Evolutionary conservation across 2,888 invertebrate genomes (phyloP).

Genomic region (Muscina levida): DNA sequence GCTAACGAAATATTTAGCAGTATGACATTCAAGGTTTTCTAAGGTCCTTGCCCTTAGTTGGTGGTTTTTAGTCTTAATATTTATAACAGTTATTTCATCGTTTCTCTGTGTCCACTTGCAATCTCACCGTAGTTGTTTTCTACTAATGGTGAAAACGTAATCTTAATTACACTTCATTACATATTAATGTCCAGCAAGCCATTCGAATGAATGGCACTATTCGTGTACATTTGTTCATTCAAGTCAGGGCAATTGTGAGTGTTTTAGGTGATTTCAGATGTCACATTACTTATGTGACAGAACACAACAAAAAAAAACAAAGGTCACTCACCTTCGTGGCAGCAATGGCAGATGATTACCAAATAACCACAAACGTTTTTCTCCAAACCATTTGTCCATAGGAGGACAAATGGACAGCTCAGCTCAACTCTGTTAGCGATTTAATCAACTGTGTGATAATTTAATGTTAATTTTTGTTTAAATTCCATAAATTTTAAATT

Average conservation of each 20-base stretch:
- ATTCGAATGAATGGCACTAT: too few species aligned
- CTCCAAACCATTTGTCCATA: constrained; percentile 97
- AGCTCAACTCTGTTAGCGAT: not conserved
- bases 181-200: constrained; percentile 46
- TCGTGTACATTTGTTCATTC: not conserved
- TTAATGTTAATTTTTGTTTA: not conserved
- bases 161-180: constrained; percentile 38
- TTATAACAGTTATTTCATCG: not conserved
- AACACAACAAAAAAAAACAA: constrained; percentile 5
- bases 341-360: constrained; percentile 92
- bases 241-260: not conserved
- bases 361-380: constrained; percentile 94
- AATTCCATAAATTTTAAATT: not conserved
- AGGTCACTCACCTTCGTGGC: constrained; percentile 86
- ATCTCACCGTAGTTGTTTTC: not conserved
- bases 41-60: too few species aligned
- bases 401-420: constrained; percentile 62
- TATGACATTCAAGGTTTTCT: too few species aligned
- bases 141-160: constrained; percentile 25
- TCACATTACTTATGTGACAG: not conserved
- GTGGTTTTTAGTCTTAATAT: constrained; percentile 13
- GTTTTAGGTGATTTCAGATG: not conserved
- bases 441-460: not conserved
- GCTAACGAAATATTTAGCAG: too few species aligned
- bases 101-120: too few species aligned